Base-by-base conservation (phyloP, 2,797 vertebrate species). In the Hozukius guyotensis region DNA sequence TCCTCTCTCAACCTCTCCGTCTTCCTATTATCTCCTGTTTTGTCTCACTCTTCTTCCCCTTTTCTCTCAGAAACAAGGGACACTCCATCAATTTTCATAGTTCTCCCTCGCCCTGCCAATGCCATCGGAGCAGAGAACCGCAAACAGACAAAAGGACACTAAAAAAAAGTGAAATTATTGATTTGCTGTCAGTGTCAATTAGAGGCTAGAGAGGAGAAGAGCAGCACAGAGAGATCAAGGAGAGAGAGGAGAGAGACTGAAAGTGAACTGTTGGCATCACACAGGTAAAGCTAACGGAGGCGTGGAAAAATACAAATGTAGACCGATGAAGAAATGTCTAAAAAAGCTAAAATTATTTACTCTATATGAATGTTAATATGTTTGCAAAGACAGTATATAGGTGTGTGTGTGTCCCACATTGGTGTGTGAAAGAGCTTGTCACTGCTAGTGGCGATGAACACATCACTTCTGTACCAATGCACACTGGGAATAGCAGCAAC, bases 171-270 rank as follows among this genome's bases (percentile, higher is more conserved):
- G 82, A 90, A 93, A 87, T 79, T 87, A 95, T 94, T 93, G 94
- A 96, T 95, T 94, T 90, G 75, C 84, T 95, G 95, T 94, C 94
- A 93, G 67, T 75, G 49, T 85, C 86, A 89, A 91, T 95, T 94
- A 95, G 84, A 86, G 77, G 42, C 56, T 77, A 49, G 68, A 85
- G 78, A 74, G 62, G 52, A 85, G 76, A 89, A 55, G 60, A 83
- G 78, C 25, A 68, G 75, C 64, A 49, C 8, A 34, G 65, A 81
- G 66, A 67, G 77, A 68, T n/a, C 20, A 46, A 66, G 57, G 42
- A 63, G 34, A 53, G 31, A 53, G 62, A 74, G 38, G 14, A 60
- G 76, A 78, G 46, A 57, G 78, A 24, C 55, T 56, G n/a, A 83
- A 81, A 83, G 77, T 65, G 57, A 80, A 69, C 34, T 14, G 24